These are phyloP conservation scores for Maniola hyperantus DNA, from an alignment of 2,888 invertebrate genomes.

Conservation along the genomic window DNA sequence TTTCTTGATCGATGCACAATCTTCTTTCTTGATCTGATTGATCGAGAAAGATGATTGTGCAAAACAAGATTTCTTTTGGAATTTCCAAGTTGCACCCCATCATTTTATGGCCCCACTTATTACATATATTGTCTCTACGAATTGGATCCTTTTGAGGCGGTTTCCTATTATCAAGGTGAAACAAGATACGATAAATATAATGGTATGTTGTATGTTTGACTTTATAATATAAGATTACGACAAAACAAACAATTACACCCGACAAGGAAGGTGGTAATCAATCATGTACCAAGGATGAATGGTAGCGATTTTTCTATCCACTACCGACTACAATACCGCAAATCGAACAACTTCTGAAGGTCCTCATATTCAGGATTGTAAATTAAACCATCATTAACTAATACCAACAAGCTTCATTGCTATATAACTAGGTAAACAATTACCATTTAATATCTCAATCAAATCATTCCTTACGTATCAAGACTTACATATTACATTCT, in stretches of 20 bases:
- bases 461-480: not conserved
- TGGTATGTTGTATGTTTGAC: constrained; percentile 2
- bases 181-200: constrained; percentile 6
- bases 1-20: too few relatives aligned
- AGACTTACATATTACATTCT: not conserved
- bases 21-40: too few relatives aligned
- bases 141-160: not conserved
- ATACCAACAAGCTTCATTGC: not conserved
- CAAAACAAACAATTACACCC: constrained; percentile 13
- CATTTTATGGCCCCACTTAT: too few relatives aligned
- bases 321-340: constrained; percentile 4
- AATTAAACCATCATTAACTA: constrained; percentile 1
- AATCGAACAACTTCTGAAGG: constrained; percentile 9
- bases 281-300: constrained; percentile 30
- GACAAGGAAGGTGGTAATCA: constrained; percentile 23
- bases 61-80: too few relatives aligned
- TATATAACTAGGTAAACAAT: not conserved
- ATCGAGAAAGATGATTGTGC: too few relatives aligned
- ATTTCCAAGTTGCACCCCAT: too few relatives aligned
- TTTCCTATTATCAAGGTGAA: not conserved
- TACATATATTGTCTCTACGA: too few relatives aligned
- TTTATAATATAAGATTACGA: constrained; percentile 6
- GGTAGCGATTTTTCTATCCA: constrained; percentile 22
- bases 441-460: constrained; percentile 12
- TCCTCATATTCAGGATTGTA: constrained; percentile 8